Conservation (phyloP, 1,140 invertebrate genomes). For the Achroia grisella region DNA sequence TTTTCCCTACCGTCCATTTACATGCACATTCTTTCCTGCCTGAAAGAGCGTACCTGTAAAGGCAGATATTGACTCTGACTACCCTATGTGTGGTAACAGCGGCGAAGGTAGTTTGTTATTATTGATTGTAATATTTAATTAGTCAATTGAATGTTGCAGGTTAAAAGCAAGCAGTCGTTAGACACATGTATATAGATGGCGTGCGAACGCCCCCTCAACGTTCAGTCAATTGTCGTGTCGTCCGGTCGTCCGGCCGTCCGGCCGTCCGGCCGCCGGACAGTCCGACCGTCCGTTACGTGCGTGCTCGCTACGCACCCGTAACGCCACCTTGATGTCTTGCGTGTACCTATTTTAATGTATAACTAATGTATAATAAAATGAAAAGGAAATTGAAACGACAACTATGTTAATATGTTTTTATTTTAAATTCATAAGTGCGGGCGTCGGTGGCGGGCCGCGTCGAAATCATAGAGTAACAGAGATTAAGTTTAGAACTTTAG, state of each 20-base stretch:
- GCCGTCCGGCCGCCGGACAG: too few relatives aligned
- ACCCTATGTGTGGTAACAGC: too few relatives aligned
- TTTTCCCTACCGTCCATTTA: too few relatives aligned
- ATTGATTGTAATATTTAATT: too few relatives aligned
- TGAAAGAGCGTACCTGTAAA: too few relatives aligned
- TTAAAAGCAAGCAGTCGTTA: constrained; percentile 12
- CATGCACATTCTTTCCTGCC: too few relatives aligned
- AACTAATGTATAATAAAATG: constrained; percentile 43
- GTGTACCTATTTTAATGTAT: constrained; percentile 32
- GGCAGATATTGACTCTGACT: too few relatives aligned
- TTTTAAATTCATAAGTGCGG: constrained; percentile 31
- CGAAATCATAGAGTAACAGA: constrained; percentile 14
- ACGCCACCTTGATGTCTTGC: constrained; percentile 8
- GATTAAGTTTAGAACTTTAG: constrained; percentile 5
- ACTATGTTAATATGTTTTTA: constrained; percentile 40
- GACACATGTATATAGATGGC: constrained; percentile 28
- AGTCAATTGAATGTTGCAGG: too few relatives aligned
- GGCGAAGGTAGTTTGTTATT: too few relatives aligned
- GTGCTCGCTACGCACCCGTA: too few relatives aligned
- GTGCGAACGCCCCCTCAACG: constrained; percentile 7
- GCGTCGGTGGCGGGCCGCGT: constrained; percentile 7
- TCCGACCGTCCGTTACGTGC: too few relatives aligned
- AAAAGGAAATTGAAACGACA: constrained; percentile 36
- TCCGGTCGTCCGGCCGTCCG: constrained; percentile 4
- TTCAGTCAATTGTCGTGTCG: constrained; percentile 13